phyloP scores from a whole-genome alignment of 1,140 invertebrate genomes.

The Neoseiulus cucumeris region DNA sequence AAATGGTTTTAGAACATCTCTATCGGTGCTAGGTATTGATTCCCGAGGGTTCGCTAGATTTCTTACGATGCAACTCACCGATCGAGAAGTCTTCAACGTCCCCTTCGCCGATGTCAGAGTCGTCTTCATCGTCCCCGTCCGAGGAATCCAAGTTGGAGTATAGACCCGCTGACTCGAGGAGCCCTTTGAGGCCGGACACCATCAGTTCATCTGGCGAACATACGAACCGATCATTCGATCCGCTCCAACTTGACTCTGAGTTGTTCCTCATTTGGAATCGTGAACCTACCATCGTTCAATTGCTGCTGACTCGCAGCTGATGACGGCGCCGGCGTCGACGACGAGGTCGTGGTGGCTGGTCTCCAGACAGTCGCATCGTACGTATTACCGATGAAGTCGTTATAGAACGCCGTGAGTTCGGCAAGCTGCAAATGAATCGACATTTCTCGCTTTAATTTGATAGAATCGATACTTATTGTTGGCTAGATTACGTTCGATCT shows the following conservation, averaged over 20 bases:
- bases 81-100: background rate
- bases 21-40: too few species aligned
- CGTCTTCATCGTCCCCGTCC: background rate
- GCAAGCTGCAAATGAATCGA: background rate
- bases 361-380: background rate
- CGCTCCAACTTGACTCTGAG: too few species aligned
- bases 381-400: background rate
- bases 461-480: too few species aligned
- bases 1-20: too few species aligned
- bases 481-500: too few species aligned
- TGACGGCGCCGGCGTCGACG: background rate
- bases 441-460: too few species aligned
- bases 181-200: constrained; percentile 4
- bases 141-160: constrained; percentile 1
- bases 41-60: too few species aligned
- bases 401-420: constrained; percentile 1
- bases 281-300: background rate
- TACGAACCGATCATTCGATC: background rate
- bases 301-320: background rate
- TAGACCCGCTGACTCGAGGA: background rate
- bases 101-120: background rate
- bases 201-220: background rate
- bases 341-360: background rate
- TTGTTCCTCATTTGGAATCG: too few species aligned
- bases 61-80: too few species aligned